Conservation (phyloP, 2,113 vertebrate species). For the Macquaria australasica region DNA sequence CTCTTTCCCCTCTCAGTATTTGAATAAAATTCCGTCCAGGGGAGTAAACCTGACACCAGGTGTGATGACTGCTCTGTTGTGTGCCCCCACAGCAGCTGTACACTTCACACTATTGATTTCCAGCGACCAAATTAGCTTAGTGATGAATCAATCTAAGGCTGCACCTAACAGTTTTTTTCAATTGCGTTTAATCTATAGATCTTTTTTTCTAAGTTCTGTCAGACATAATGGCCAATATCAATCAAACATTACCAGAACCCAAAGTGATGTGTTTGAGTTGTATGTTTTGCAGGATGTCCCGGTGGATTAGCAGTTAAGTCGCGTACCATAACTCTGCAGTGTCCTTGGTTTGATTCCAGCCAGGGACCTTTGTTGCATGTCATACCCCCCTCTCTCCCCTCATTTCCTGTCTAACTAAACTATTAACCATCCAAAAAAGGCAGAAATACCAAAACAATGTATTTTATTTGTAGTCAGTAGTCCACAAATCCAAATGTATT, state of each 20-base stretch:
- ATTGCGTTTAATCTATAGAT: background rate
- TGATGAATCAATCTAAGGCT: constrained; percentile 32
- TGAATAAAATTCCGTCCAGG: constrained; percentile 39
- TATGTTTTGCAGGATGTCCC: background rate
- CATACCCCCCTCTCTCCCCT: background rate
- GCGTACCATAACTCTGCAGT: background rate
- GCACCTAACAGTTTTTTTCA: background rate
- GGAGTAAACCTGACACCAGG: constrained; percentile 46
- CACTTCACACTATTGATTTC: constrained; percentile 47
- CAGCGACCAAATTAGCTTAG: constrained; percentile 29
- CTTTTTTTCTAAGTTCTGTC: background rate
- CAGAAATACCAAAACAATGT: background rate
- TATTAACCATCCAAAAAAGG: background rate
- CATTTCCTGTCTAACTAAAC: no score
- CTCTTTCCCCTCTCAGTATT: constrained; percentile 26
- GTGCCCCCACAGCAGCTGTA: constrained; percentile 51
- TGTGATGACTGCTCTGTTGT: constrained; percentile 43
- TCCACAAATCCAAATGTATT: background rate
- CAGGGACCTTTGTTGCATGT: background rate
- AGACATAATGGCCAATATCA: background rate
- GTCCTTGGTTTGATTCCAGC: background rate
- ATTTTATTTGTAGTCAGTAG: background rate
- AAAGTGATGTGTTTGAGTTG: background rate
- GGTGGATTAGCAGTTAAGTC: background rate
- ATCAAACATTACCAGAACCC: background rate